Conservation (phyloP, 1,140 invertebrate species). For the Vanessa atalanta region DNA sequence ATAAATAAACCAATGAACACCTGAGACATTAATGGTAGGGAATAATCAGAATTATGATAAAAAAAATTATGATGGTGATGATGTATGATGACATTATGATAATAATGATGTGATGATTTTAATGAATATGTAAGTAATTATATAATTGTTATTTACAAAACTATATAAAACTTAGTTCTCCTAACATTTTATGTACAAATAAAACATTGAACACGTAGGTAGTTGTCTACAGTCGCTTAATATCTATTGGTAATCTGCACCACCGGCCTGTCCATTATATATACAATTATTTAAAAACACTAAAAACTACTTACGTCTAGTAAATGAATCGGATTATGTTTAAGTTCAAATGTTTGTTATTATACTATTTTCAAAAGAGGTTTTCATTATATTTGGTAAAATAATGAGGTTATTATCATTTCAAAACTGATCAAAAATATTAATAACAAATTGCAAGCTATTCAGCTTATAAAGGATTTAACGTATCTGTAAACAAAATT, state of each 20-base stretch:
- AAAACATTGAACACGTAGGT: slow-evolving; percentile 70
- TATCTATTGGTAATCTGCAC: slow-evolving; percentile 79
- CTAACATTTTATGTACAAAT: slow-evolving; percentile 53
- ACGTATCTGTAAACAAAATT: no score
- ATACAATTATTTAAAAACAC: slow-evolving; percentile 39
- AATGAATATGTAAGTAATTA: slow-evolving; percentile 16
- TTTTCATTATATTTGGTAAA: no score
- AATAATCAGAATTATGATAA: background rate
- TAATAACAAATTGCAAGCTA: no score
- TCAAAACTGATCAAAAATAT: no score
- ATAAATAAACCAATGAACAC: background rate
- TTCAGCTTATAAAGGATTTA: no score
- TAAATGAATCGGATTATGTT: background rate
- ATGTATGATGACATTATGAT: background rate
- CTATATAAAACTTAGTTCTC: slow-evolving; percentile 24
- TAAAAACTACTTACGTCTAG: slow-evolving; percentile 13
- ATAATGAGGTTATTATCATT: no score
- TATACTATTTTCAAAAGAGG: no score
- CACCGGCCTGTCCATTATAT: slow-evolving; percentile 69
- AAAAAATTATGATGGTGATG: slow-evolving; percentile 4
- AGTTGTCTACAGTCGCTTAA: slow-evolving; percentile 58
- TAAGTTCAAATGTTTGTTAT: no score
- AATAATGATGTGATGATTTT: slow-evolving; percentile 12
- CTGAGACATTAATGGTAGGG: no score
- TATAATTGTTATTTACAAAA: slow-evolving; percentile 18